phyloP scores from a whole-genome alignment of 2,888 invertebrate genomes.

The Mimas tiliae region DNA sequence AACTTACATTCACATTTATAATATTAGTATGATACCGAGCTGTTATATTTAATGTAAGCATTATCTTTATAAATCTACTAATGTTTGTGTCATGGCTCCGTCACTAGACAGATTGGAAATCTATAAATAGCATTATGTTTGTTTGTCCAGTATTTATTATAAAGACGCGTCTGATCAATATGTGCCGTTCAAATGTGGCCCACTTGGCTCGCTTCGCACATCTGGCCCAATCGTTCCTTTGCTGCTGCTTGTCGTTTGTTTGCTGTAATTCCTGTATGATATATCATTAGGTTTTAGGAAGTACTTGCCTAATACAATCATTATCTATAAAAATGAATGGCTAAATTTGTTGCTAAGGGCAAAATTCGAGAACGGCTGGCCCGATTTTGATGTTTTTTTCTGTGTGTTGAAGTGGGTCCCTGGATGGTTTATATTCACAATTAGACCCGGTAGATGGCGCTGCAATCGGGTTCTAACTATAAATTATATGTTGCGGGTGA shows the following conservation, averaged over 20 bases:
- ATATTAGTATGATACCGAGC: no score
- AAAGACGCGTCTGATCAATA: slow-evolving; percentile 24
- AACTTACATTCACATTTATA: no score
- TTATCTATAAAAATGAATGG: no score
- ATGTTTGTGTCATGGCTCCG: neutral
- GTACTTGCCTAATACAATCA: neutral
- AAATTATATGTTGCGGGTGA: no score
- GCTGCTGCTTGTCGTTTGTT: no score
- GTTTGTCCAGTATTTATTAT: slow-evolving; percentile 21
- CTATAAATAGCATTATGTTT: slow-evolving; percentile 1
- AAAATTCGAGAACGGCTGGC: no score
- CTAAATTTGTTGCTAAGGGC: no score
- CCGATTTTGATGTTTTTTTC: no score
- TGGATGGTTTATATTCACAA: no score
- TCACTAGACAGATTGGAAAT: neutral
- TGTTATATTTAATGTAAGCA: neutral
- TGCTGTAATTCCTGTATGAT: slow-evolving; percentile 42
- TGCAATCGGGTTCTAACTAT: no score
- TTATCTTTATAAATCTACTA: neutral
- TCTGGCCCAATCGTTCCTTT: slow-evolving; percentile 41
- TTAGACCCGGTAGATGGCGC: no score
- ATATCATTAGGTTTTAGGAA: slow-evolving; percentile 17
- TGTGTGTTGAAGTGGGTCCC: no score
- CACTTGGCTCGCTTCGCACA: slow-evolving; percentile 41
- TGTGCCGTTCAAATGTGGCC: slow-evolving; percentile 34